Conservation (phyloP, 2,888 invertebrate genomes). For the Pachycephus smyrnensis region DNA sequence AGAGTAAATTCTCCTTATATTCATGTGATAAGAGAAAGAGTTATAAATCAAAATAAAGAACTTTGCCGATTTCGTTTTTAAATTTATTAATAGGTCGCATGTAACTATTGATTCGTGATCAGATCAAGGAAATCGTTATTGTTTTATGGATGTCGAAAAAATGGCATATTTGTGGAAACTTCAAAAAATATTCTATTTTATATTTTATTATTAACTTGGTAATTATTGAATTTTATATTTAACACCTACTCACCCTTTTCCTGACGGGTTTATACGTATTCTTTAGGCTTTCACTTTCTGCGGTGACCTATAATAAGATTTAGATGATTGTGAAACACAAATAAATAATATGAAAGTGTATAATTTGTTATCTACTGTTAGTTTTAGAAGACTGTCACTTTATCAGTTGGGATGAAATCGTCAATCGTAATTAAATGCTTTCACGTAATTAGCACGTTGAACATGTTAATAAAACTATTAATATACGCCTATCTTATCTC, state of each 20-base stretch:
- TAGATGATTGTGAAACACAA: background rate
- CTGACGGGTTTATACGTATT: constrained; percentile 37
- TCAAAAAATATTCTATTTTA: background rate
- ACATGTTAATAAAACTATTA: no score
- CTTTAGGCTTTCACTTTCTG: constrained; percentile 29
- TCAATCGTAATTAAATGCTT: no score
- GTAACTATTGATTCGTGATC: background rate
- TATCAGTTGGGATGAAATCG: no score
- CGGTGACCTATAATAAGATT: constrained; percentile 31
- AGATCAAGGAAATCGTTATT: background rate
- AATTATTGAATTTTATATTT: background rate
- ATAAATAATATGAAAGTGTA: background rate
- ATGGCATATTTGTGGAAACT: background rate
- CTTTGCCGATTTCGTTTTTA: background rate
- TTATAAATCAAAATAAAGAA: background rate
- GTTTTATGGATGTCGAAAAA: background rate
- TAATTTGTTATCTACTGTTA: background rate
- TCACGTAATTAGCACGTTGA: no score
- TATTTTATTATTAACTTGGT: background rate
- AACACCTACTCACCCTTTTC: constrained; percentile 49
- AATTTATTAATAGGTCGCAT: background rate
- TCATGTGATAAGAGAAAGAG: background rate
- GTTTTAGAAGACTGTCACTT: no score
- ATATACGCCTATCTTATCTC: no score
- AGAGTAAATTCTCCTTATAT: background rate